Evolutionary conservation across 1,140 invertebrate species (phyloP).

Genomic region (Platyscapa corneri): DNA sequence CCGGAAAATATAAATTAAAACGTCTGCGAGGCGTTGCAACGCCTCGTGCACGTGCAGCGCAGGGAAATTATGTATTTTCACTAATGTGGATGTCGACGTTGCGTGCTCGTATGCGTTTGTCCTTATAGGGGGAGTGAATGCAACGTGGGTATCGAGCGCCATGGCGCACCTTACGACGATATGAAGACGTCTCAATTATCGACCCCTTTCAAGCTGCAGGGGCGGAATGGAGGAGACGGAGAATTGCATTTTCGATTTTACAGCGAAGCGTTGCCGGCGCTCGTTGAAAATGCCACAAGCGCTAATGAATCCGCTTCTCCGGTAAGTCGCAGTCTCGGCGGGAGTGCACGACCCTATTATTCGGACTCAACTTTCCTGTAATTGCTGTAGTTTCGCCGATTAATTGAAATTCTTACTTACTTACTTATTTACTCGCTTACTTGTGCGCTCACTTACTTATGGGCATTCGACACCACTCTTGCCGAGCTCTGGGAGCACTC

Average conservation of each 20-base stretch:
- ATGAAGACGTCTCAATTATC: slow-evolving; percentile 44
- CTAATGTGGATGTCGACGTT: background rate
- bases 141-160: background rate
- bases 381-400: slow-evolving; percentile 50
- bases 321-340: background rate
- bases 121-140: background rate
- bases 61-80: slow-evolving; percentile 27
- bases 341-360: slow-evolving; percentile 43
- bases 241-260: slow-evolving; percentile 33
- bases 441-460: slow-evolving; percentile 6
- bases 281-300: background rate
- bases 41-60: background rate
- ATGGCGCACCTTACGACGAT: background rate
- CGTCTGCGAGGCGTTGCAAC: background rate
- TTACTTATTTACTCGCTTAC: slow-evolving; percentile 20
- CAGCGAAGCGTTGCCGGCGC: background rate
- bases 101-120: background rate
- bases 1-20: slow-evolving; percentile 50
- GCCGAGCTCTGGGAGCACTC: background rate
- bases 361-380: slow-evolving; percentile 42
- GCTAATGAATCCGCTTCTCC: slow-evolving; percentile 32
- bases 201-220: background rate
- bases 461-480: background rate
- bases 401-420: slow-evolving; percentile 53
- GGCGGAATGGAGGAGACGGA: background rate